Evolutionary conservation across 2,888 invertebrate genomes (phyloP).

Genomic region (Melinaea menophilus): DNA sequence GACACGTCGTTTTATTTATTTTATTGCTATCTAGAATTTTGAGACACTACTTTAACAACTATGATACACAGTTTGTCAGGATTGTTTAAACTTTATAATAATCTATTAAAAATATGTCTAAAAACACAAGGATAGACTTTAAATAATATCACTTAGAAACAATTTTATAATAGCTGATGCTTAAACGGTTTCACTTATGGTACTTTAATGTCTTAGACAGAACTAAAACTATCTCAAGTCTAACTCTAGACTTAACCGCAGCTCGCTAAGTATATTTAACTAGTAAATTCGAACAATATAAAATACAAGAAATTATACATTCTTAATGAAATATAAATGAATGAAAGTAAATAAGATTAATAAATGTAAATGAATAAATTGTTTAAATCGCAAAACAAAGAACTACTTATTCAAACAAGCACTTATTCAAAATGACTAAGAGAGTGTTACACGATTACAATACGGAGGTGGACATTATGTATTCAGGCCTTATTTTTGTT

Average conservation of each 20-base stretch:
- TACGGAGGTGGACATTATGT: constrained; percentile 50
- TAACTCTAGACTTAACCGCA: constrained; percentile 32
- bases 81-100: no score
- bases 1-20: no score
- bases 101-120: no score
- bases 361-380: no score
- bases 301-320: no score
- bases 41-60: no score
- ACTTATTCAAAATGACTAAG: constrained; percentile 31
- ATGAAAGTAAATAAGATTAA: no score
- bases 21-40: no score
- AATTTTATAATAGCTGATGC: constrained; percentile 23
- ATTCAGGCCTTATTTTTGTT: constrained; percentile 68
- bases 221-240: constrained; percentile 34
- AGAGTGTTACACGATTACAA: constrained; percentile 38
- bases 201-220: constrained; percentile 57
- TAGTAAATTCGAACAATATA: neutral
- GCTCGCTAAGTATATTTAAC: neutral
- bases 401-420: constrained; percentile 2
- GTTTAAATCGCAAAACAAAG: neutral
- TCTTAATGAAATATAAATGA: no score
- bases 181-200: constrained; percentile 58
- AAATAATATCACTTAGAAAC: neutral
- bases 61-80: no score
- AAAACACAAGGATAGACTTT: neutral